A percentile compares a stretch with the other conserved stretches of the same genome.
Evolutionary conservation across 2,797 vertebrate genomes (phyloP).

Genomic region (Mionectes olivaceus): DNA sequence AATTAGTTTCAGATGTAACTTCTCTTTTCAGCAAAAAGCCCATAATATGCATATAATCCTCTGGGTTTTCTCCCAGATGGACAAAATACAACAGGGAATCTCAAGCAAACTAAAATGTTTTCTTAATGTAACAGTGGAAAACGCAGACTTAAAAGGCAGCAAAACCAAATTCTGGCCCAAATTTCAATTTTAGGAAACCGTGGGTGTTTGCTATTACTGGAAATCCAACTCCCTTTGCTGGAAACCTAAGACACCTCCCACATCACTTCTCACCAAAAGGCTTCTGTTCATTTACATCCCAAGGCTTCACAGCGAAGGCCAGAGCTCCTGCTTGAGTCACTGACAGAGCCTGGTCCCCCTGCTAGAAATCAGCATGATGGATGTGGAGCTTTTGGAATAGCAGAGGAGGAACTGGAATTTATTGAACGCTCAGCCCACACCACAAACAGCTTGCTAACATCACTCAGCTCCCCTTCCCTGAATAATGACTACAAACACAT

Average conservation of each 20-base stretch:
- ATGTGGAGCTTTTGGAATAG: slow-evolving; percentile 5
- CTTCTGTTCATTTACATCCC: slow-evolving; percentile 13
- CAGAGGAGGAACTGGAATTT: slow-evolving; percentile 29
- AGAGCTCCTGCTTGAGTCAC: slow-evolving; percentile 44
- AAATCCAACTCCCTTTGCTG: slow-evolving; percentile 52
- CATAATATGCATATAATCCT: background rate
- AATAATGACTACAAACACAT: background rate
- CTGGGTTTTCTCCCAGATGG: background rate
- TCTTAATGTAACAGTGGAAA: slow-evolving; percentile 18
- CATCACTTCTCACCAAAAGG: slow-evolving; percentile 48
- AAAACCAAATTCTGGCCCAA: slow-evolving; percentile 13
- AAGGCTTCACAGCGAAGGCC: background rate
- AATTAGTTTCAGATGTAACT: background rate
- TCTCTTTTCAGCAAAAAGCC: background rate
- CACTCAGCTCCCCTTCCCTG: slow-evolving; percentile 1
- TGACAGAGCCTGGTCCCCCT: background rate
- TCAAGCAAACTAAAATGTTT: background rate
- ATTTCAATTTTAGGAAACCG: slow-evolving; percentile 52
- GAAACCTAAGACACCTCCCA: slow-evolving; percentile 63
- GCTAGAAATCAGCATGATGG: background rate
- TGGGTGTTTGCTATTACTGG: slow-evolving; percentile 58
- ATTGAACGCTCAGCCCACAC: background rate
- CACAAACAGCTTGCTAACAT: background rate
- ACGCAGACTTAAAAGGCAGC: background rate
- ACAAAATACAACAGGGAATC: background rate